Conservation (phyloP, 2,113 vertebrate genomes). For the Hippocampus mohnikei region DNA sequence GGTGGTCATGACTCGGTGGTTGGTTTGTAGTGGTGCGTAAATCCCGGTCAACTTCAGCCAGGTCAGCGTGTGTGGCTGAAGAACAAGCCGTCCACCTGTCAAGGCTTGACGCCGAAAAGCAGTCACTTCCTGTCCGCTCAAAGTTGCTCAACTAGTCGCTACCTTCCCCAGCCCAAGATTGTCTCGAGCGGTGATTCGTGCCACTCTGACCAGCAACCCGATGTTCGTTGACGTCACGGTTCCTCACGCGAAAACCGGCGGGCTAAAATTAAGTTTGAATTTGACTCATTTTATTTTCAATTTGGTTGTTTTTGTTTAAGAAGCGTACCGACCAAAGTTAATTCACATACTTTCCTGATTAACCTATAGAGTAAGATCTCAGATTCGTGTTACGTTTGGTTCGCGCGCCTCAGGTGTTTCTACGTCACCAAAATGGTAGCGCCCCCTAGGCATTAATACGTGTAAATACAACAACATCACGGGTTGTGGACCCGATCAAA, state of each 20-base stretch:
- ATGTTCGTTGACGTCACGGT: neutral
- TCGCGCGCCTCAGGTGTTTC: neutral
- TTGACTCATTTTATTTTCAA: neutral
- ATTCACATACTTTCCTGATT: neutral
- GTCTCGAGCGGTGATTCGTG: neutral
- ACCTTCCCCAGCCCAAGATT: slow-evolving; percentile 38
- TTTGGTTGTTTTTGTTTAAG: neutral
- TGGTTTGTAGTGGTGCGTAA: neutral
- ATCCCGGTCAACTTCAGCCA: neutral
- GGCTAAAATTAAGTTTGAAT: neutral
- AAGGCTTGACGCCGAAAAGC: slow-evolving; percentile 3
- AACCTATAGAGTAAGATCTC: neutral
- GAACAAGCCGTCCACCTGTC: neutral
- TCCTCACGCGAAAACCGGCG: neutral
- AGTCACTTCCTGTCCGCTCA: slow-evolving; percentile 28
- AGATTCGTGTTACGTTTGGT: neutral
- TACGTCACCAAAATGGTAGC: neutral
- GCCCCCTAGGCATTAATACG: neutral
- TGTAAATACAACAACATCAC: neutral
- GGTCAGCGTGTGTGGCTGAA: neutral
- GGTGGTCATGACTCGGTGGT: neutral
- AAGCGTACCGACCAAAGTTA: neutral
- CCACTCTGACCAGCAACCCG: neutral
- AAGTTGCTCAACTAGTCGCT: slow-evolving; percentile 36
- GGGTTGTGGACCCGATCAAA: no score